A percentile compares a stretch with the other conserved stretches of the same genome.
These are phyloP conservation scores for Limnothrissa miodon DNA, from an alignment of 2,113 vertebrate genomes.

Conservation along the genomic window DNA sequence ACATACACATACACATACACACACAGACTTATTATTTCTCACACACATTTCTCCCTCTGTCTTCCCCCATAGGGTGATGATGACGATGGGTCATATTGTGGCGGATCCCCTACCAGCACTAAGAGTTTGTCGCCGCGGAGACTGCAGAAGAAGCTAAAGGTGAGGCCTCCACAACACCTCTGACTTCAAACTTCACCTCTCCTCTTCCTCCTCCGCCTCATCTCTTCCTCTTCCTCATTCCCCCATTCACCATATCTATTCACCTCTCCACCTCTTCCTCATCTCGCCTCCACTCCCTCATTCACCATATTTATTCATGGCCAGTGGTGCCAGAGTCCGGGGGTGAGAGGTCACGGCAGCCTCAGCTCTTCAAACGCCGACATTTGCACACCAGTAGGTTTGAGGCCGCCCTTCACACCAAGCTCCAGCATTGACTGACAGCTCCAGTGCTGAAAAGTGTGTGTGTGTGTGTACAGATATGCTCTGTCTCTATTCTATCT, in stretches of 20 bases:
- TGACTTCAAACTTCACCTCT: slow-evolving; percentile 21
- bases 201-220: neutral
- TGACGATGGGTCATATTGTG: slow-evolving; percentile 62
- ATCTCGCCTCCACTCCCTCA: slow-evolving; percentile 23
- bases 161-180: slow-evolving; percentile 49
- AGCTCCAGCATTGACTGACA: slow-evolving; percentile 33
- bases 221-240: neutral
- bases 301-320: slow-evolving; percentile 15
- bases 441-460: slow-evolving; percentile 34
- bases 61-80: slow-evolving; percentile 63
- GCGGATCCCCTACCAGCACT: slow-evolving; percentile 77
- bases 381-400: slow-evolving; percentile 44
- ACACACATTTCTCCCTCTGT: slow-evolving; percentile 22
- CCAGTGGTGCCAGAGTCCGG: neutral
- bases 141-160: slow-evolving; percentile 73
- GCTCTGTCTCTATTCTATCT: neutral
- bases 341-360: slow-evolving; percentile 18
- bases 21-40: neutral
- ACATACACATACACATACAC: neutral
- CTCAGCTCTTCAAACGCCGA: slow-evolving; percentile 27
- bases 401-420: neutral
- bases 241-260: neutral
- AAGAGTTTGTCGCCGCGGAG: slow-evolving; percentile 78
- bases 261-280: slow-evolving; percentile 37
- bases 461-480: slow-evolving; percentile 9